Base-by-base conservation (phyloP, 2,888 invertebrate species). In the Nesidiocoris tenuis region DNA sequence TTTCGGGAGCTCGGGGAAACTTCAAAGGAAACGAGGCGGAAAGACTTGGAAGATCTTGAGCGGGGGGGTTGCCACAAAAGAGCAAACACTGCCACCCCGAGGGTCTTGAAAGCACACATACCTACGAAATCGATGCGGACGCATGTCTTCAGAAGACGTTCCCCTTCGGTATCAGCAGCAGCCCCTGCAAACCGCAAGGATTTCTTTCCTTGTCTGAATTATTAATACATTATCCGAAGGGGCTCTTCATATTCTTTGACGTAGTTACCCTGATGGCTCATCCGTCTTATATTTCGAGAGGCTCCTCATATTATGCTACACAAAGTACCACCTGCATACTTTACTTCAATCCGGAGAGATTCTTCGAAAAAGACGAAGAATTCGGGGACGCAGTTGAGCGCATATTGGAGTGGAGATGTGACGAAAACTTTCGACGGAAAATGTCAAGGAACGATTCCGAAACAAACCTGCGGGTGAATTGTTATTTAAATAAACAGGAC, bases 21-120 rank as follows among this genome's bases (percentile, higher is more conserved):
- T 59, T 59, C 59, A 59, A 59, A 59, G 59, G 59, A 59, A 59
- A 59, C 59, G 59, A 59, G 59, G 59, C 59, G 59, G 59, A 59
- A 59, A 59, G 59, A 19, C 39, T 39, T 39, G 39, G 39, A 39
- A 39, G 39, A 39, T 39, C 39, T 7, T 3, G 39, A 39, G 12
- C n/a, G 59, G n/a, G 59, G 59, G 59, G n/a, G 19, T 9, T n/a
- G n/a, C 59, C 59, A 59, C 59, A 59, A 59, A 59, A 19, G 59
- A 59, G 59, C 59, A 59, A 59, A 59, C 59, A 59, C 7, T 19
- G 17, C 59, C 59, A 39, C 59, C 19, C 59, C 59, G 59, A 59
- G n/a, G n/a, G 39, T 39, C 39, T 39, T 39, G 39, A 39, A 39
- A 39, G 39, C 39, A n/a, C 59, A 12, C 59, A 59, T 59, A 59